phyloP scores from a whole-genome alignment of 1,140 invertebrate species.

The Heliconius hermathena region DNA sequence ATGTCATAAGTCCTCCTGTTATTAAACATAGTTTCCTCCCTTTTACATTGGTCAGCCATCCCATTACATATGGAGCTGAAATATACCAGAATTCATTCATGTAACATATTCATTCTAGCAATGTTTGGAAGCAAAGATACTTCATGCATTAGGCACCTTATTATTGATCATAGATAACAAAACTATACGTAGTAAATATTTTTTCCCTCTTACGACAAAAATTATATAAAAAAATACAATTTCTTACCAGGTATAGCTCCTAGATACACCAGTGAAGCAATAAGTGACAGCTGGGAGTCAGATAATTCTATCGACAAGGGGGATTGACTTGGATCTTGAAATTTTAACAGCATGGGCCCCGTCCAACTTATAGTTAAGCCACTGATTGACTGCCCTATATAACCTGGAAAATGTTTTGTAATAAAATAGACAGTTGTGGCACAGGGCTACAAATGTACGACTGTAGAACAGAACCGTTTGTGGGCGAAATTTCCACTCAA shows the following conservation, averaged over 20 bases:
- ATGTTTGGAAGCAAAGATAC: no score
- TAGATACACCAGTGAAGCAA: constrained; percentile 35
- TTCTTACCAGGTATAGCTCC: constrained; percentile 33
- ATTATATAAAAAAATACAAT: no score
- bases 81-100: not conserved
- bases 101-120: no score
- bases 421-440: not conserved
- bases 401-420: constrained; percentile 36
- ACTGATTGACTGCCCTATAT: constrained; percentile 37
- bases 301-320: constrained; percentile 30
- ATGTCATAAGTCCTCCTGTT: constrained; percentile 18
- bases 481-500: no score
- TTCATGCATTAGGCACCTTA: no score
- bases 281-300: constrained; percentile 29
- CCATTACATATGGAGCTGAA: constrained; percentile 36
- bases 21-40: constrained; percentile 41
- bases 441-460: no score
- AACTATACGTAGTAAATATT: no score
- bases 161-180: no score
- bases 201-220: no score
- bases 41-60: constrained; percentile 42
- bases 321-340: constrained; percentile 32
- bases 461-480: no score
- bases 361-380: constrained; percentile 39
- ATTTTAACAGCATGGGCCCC: constrained; percentile 41